A percentile compares a stretch with the other conserved stretches of the same genome.
These are phyloP conservation scores for Hydrolagus affinis DNA, from an alignment of 2,113 vertebrate genomes.

Conservation along the genomic window DNA sequence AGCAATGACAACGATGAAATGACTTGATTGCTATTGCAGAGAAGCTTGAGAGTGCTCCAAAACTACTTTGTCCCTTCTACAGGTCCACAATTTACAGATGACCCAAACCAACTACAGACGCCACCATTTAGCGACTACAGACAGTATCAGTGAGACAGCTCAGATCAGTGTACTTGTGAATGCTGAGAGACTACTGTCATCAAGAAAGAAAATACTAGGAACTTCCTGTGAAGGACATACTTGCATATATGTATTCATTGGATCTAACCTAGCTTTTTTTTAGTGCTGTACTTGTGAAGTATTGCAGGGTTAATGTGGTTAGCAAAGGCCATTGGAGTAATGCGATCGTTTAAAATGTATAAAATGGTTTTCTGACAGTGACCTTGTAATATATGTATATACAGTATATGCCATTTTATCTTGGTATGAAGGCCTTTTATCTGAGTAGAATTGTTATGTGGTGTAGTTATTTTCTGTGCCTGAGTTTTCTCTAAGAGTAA, in stretches of 20 bases:
- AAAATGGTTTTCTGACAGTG: not conserved
- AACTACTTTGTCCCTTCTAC: slow-evolving; percentile 13
- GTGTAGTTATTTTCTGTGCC: slow-evolving; percentile 18
- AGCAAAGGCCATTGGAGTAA: slow-evolving; percentile 1
- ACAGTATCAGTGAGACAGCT: slow-evolving; percentile 66
- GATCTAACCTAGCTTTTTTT: not conserved
- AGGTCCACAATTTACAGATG: slow-evolving; percentile 79
- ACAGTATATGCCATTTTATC: slow-evolving; percentile 18
- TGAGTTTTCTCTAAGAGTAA: slow-evolving; percentile 19
- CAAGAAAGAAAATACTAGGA: not conserved
- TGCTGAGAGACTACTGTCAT: not conserved
- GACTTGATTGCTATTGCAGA: not conserved
- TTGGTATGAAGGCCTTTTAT: slow-evolving; percentile 5
- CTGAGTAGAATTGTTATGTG: not conserved
- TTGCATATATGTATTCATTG: not conserved
- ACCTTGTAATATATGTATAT: slow-evolving; percentile 29
- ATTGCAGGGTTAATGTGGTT: not conserved
- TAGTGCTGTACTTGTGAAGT: not conserved
- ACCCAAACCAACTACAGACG: slow-evolving; percentile 58
- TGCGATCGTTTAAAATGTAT: not conserved
- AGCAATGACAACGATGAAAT: not conserved
- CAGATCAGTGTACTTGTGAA: not conserved
- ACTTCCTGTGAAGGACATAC: slow-evolving; percentile 4
- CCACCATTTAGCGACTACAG: slow-evolving; percentile 75
- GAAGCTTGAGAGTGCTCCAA: not conserved